Conservation (phyloP, 1,140 invertebrate genomes). For the Brachionus rubens region DNA sequence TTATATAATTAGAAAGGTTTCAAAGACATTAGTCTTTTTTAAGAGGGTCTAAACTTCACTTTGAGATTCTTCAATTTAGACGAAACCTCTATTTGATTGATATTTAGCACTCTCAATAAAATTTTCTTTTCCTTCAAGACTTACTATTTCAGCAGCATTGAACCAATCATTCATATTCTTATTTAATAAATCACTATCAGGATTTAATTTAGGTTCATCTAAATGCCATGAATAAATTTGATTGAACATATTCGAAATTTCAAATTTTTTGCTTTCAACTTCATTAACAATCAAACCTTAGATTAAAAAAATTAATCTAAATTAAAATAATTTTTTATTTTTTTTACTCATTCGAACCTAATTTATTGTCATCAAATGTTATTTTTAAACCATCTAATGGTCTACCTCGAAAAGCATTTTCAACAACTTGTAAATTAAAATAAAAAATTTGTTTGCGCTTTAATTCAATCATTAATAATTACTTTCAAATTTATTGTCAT, state of each 20-base stretch:
- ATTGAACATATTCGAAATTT: neutral
- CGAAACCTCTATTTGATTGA: too few species aligned
- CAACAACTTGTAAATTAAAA: constrained; percentile 1
- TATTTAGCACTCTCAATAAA: too few species aligned
- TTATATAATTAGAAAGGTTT: too few species aligned
- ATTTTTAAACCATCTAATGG: constrained; percentile 24
- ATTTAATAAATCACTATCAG: neutral
- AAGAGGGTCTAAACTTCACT: too few species aligned
- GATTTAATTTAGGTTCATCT: constrained; percentile 1
- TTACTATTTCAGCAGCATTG: constrained; percentile 18
- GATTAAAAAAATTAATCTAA: neutral
- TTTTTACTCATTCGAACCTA: neutral
- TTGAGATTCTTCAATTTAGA: too few species aligned
- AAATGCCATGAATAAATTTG: constrained; percentile 25
- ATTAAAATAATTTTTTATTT: neutral
- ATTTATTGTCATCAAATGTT: neutral
- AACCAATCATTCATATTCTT: constrained; percentile 29
- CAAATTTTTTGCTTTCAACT: constrained; percentile 4
- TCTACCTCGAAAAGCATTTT: constrained; percentile 33
- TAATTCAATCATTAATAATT: neutral
- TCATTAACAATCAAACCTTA: constrained; percentile 28
- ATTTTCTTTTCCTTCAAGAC: too few species aligned
- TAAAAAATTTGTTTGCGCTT: neutral
- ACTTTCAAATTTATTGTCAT: constrained; percentile 4
- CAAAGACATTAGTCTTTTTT: too few species aligned